phyloP scores from a whole-genome alignment of 2,113 vertebrate species.

The Prionailurus viverrinus region DNA sequence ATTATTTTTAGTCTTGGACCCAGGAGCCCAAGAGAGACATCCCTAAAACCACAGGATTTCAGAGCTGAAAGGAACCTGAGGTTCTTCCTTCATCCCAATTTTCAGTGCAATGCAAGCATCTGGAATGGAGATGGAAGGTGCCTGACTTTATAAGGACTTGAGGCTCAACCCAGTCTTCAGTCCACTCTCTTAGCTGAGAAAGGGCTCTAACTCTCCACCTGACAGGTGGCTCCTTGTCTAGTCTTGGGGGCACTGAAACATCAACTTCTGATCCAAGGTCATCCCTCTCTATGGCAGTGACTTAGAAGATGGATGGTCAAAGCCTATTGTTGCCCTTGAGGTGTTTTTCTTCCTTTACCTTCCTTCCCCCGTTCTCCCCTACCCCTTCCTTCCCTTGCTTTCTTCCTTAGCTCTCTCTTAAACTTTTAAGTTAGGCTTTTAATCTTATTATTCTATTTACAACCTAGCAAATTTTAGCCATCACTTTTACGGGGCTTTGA shows the following conservation, averaged over 20 bases:
- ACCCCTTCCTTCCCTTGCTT: neutral
- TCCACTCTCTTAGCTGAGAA: neutral
- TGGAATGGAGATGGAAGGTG: neutral
- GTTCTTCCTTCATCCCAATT: neutral
- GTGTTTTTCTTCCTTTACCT: neutral
- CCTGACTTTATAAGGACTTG: neutral
- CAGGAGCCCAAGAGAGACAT: neutral
- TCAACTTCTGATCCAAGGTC: neutral
- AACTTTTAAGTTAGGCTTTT: slow-evolving; percentile 21
- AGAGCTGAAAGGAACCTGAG: neutral
- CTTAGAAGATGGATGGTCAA: neutral
- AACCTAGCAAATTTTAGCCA: neutral
- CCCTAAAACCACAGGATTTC: slow-evolving; percentile 26
- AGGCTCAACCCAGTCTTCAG: neutral
- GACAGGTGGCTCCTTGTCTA: neutral
- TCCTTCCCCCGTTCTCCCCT: neutral
- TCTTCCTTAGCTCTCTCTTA: neutral
- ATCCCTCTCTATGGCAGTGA: neutral
- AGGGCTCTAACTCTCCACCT: neutral
- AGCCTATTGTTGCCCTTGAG: neutral
- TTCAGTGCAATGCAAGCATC: neutral
- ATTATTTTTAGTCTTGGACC: slow-evolving; percentile 19
- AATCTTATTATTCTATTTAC: slow-evolving; percentile 10
- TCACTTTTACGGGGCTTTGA: slow-evolving; percentile 34
- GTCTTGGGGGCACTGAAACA: neutral